Conservation (phyloP, 2,888 invertebrate species). For the Cistogaster globosa region DNA sequence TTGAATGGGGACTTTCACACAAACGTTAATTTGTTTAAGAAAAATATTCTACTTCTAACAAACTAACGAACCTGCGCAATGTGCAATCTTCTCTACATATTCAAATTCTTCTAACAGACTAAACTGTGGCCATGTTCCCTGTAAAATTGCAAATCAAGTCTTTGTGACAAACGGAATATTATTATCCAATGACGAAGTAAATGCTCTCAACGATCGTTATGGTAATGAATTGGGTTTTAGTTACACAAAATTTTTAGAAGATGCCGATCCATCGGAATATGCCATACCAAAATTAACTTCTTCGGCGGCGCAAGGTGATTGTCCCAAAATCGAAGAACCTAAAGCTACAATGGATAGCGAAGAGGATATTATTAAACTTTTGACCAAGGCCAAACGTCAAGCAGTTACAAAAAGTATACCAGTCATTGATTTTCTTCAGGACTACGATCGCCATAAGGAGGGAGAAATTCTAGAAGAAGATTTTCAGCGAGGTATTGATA, state of each 20-base stretch:
- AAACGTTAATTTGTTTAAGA: too few species aligned
- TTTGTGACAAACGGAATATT: slow-evolving; percentile 88
- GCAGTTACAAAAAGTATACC: slow-evolving; percentile 87
- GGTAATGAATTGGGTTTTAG: slow-evolving; percentile 90
- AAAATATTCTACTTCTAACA: too few species aligned
- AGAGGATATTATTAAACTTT: slow-evolving; percentile 86
- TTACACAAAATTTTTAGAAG: slow-evolving; percentile 88
- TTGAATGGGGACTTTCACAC: too few species aligned
- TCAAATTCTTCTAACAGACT: slow-evolving; percentile 83
- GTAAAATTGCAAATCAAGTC: slow-evolving; percentile 88
- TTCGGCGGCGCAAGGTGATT: slow-evolving; percentile 71
- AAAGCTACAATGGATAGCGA: slow-evolving; percentile 84
- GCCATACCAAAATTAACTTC: slow-evolving; percentile 77
- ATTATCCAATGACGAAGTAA: slow-evolving; percentile 86
- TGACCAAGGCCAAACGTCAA: slow-evolving; percentile 89
- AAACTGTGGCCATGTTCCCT: slow-evolving; percentile 89
- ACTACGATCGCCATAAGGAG: slow-evolving; percentile 87
- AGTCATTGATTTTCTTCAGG: slow-evolving; percentile 86
- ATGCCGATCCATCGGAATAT: slow-evolving; percentile 83
- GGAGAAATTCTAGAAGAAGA: slow-evolving; percentile 86
- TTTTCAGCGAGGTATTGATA: slow-evolving; percentile 88
- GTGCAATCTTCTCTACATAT: too few species aligned
- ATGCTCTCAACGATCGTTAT: slow-evolving; percentile 88
- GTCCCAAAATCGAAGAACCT: slow-evolving; percentile 83
- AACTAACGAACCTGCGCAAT: too few species aligned